Conservation (phyloP, 1,140 invertebrate genomes). For the Elysia chlorotica region DNA sequence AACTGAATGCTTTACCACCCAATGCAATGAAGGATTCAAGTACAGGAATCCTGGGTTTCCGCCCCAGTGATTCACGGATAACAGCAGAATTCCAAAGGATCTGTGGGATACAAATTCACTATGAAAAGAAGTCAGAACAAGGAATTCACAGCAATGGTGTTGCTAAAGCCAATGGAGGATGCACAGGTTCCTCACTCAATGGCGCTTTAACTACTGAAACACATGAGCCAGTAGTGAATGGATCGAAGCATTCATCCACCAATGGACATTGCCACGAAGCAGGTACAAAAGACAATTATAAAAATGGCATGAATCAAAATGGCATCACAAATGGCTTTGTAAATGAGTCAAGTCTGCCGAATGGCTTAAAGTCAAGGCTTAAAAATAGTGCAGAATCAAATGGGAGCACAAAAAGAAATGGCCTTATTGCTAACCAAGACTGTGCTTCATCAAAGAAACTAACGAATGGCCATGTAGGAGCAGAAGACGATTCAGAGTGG, state of each 20-base stretch:
- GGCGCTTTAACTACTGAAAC: background rate
- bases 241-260: background rate
- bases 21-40: background rate
- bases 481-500: background rate
- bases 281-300: too few species aligned
- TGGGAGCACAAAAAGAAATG: background rate
- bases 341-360: background rate
- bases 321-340: background rate
- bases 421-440: background rate
- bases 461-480: background rate
- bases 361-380: background rate
- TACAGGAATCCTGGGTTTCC: background rate
- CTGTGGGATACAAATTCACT: constrained; percentile 22
- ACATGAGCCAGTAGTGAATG: background rate
- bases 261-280: background rate
- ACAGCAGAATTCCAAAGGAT: constrained; percentile 27
- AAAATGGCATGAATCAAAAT: too few species aligned
- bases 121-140: background rate
- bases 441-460: background rate
- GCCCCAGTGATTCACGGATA: constrained; percentile 3
- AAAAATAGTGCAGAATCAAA: background rate
- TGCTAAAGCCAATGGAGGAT: background rate
- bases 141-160: background rate
- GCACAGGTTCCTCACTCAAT: background rate
- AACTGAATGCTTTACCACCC: background rate